A percentile compares a stretch with the other conserved stretches of the same genome.
These are phyloP conservation scores for Subanguina moxae DNA, from an alignment of 1,140 invertebrate species.

Conservation along the genomic window DNA sequence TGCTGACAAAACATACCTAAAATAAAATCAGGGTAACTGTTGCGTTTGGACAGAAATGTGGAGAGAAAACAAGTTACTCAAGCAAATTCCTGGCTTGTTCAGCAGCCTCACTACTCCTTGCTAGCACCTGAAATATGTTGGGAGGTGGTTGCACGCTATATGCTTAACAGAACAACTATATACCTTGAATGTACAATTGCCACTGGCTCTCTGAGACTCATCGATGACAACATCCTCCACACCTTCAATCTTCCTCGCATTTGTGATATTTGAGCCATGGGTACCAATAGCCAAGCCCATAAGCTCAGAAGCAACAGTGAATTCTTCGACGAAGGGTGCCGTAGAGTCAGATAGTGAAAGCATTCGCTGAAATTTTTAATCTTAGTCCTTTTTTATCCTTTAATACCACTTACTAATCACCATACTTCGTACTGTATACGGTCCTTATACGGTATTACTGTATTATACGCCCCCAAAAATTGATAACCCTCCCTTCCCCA, in stretches of 20 bases:
- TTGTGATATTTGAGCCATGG: slow-evolving; percentile 92
- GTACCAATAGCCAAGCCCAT: slow-evolving; percentile 69
- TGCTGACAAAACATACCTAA: neutral
- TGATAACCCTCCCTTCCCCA: too few species aligned
- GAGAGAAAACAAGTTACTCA: slow-evolving; percentile 77
- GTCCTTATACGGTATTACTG: slow-evolving; percentile 4
- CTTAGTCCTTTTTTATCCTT: slow-evolving; percentile 91
- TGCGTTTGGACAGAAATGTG: neutral
- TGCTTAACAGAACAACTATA: neutral
- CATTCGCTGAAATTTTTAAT: slow-evolving; percentile 15
- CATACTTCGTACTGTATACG: slow-evolving; percentile 84
- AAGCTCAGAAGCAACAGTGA: slow-evolving; percentile 9
- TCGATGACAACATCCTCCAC: slow-evolving; percentile 67
- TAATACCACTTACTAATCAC: slow-evolving; percentile 79
- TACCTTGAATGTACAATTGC: slow-evolving; percentile 30
- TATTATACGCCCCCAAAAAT: too few species aligned
- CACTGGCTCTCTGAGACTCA: slow-evolving; percentile 12
- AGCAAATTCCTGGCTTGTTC: slow-evolving; percentile 84
- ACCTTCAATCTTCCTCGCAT: slow-evolving; percentile 85
- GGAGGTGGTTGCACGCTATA: neutral
- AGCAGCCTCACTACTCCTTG: slow-evolving; percentile 77
- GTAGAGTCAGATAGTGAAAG: slow-evolving; percentile 37
- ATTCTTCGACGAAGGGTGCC: neutral
- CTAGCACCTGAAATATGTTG: slow-evolving; percentile 23
- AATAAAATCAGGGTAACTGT: neutral